A percentile compares a stretch with the other conserved stretches of the same genome.
phyloP scores from a whole-genome alignment of 30 jellyfish, hydroid and myxozoan species.

The Chironex yamaguchii region DNA sequence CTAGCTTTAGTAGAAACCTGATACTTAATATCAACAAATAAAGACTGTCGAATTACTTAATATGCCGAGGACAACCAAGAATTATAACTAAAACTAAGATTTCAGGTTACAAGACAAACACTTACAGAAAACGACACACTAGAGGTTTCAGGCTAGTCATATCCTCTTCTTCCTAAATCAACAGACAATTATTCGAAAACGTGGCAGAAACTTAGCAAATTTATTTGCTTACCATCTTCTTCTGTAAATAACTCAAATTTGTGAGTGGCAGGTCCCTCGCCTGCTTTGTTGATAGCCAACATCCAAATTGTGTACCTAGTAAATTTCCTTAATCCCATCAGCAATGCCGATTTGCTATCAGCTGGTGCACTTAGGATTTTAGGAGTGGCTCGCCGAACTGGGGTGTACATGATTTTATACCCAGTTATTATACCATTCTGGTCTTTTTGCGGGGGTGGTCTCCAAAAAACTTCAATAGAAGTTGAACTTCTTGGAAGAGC shows the following conservation, averaged over 20 bases:
- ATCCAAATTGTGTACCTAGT: slow-evolving; percentile 93
- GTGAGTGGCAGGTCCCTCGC: slow-evolving; percentile 94
- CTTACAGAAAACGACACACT: background rate
- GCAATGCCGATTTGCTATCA: slow-evolving; percentile 48
- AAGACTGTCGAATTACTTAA: no score
- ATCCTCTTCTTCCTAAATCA: background rate
- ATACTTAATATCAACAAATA: no score
- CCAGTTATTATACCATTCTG: slow-evolving; percentile 83
- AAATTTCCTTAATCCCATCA: slow-evolving; percentile 89
- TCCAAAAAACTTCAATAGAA: slow-evolving; percentile 88
- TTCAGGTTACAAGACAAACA: no score
- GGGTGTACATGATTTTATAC: slow-evolving; percentile 84
- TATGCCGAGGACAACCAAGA: no score
- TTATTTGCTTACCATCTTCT: slow-evolving; percentile 87
- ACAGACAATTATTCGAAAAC: background rate
- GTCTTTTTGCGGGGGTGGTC: slow-evolving; percentile 75
- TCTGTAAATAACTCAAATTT: slow-evolving; percentile 84
- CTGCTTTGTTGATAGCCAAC: slow-evolving; percentile 72
- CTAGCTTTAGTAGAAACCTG: no score
- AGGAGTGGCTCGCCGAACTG: slow-evolving; percentile 73
- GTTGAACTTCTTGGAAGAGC: slow-evolving; percentile 92
- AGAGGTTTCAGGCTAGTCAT: background rate
- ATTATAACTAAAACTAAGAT: no score
- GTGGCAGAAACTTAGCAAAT: no score
- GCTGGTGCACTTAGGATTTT: slow-evolving; percentile 63